phyloP scores from a whole-genome alignment of 1,140 invertebrate species.

The Alviniconcha marisindica region DNA sequence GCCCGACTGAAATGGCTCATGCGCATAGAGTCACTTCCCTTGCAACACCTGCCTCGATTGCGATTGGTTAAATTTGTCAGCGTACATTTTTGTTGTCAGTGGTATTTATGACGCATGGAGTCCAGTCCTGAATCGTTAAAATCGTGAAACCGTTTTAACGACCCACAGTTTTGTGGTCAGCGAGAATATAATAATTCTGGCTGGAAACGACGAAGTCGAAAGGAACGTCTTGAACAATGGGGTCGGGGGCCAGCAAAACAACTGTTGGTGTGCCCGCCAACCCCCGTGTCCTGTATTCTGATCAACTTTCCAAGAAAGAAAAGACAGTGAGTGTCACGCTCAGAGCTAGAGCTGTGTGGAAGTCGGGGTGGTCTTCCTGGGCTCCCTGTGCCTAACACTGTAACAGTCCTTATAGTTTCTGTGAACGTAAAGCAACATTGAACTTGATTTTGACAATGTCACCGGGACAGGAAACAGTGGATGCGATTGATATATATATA shows the following conservation, averaged over 20 bases:
- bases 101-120: neutral
- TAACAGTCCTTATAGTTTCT: too few relatives aligned
- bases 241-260: slow-evolving; percentile 50
- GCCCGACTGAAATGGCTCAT: too few relatives aligned
- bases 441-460: too few relatives aligned
- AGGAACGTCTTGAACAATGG: slow-evolving; percentile 46
- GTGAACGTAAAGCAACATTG: too few relatives aligned
- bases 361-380: too few relatives aligned
- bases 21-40: neutral
- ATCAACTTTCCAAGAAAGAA: slow-evolving; percentile 52
- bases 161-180: too few relatives aligned
- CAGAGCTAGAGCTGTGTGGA: too few relatives aligned
- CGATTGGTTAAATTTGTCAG: neutral
- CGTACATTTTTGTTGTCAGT: neutral
- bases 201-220: neutral
- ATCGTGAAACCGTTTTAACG: too few relatives aligned
- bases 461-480: too few relatives aligned
- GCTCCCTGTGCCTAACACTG: too few relatives aligned
- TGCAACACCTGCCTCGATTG: neutral
- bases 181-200: neutral
- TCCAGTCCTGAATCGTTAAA: neutral
- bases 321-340: slow-evolving; percentile 50
- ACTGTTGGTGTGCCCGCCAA: slow-evolving; percentile 57
- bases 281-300: slow-evolving; percentile 57
- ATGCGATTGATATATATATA: too few relatives aligned